phyloP scores from a whole-genome alignment of 2,888 invertebrate species.

The Polydrusus cervinus region DNA sequence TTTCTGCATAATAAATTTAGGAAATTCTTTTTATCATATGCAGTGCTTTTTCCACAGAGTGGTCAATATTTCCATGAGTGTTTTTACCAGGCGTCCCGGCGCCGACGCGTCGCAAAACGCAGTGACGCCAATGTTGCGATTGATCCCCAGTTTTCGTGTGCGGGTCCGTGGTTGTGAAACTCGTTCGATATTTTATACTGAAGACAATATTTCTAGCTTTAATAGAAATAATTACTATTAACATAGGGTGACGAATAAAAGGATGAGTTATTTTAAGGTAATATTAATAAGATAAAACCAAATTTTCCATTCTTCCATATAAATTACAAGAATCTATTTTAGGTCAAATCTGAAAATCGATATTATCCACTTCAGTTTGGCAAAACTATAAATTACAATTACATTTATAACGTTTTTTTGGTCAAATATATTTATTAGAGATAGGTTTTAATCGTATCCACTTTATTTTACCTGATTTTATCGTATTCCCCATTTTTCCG shows the following conservation, averaged over 20 bases:
- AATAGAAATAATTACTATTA: conserved; percentile 49
- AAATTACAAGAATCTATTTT: conserved; percentile 26
- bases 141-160: conserved; percentile 51
- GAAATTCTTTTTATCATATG: conserved; percentile 32
- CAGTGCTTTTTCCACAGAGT: conserved; percentile 43
- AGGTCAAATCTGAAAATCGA: conserved; percentile 47
- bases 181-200: conserved; percentile 45
- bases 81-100: conserved; percentile 38
- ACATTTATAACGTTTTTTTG: not conserved
- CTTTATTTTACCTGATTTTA: not conserved
- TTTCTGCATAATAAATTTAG: conserved; percentile 15
- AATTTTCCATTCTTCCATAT: not conserved
- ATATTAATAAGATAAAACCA: not conserved
- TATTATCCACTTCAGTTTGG: conserved; percentile 46
- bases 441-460: not conserved
- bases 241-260: conserved; percentile 50
- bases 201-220: conserved; percentile 52
- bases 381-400: conserved; percentile 13
- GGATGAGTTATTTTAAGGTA: conserved; percentile 54
- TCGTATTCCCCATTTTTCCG: not conserved
- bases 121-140: conserved; percentile 46
- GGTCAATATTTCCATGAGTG: conserved; percentile 49
- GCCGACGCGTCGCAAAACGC: conserved; percentile 43
- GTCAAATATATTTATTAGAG: not conserved
- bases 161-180: conserved; percentile 42